Conservation (phyloP, 2,888 invertebrate genomes). For the Scaptomyza flava region DNA sequence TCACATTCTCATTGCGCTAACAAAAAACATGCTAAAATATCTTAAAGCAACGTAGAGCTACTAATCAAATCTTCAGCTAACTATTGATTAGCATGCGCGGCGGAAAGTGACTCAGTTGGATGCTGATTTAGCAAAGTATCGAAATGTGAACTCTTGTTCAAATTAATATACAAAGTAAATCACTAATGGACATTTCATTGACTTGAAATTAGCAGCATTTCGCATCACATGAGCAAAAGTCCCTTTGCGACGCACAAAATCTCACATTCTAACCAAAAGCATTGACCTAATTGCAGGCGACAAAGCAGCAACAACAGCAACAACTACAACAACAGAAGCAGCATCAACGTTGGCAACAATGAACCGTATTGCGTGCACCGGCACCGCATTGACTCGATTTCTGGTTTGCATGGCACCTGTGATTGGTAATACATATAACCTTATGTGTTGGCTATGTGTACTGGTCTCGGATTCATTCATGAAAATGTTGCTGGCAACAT, state of each 20-base stretch:
- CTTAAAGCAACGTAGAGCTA: slow-evolving; percentile 22
- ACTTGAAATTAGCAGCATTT: slow-evolving; percentile 64
- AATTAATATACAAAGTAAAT: slow-evolving; percentile 21
- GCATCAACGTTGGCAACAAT: slow-evolving; percentile 25
- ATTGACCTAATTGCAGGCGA: slow-evolving; percentile 70
- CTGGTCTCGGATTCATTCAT: slow-evolving; percentile 46
- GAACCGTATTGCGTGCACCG: slow-evolving; percentile 61
- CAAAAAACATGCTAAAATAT: slow-evolving; percentile 60
- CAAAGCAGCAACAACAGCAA: slow-evolving; percentile 19
- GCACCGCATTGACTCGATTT: slow-evolving; percentile 82
- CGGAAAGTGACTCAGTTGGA: slow-evolving; percentile 32
- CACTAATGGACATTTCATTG: slow-evolving; percentile 70
- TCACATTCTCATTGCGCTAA: slow-evolving; percentile 34
- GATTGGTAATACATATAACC: slow-evolving; percentile 79
- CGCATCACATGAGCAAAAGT: slow-evolving; percentile 59
- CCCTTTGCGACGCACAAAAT: slow-evolving; percentile 4
- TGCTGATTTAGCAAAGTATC: slow-evolving; percentile 4
- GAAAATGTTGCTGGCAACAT: slow-evolving; percentile 53
- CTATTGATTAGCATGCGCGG: slow-evolving; percentile 53
- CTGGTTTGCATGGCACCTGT: slow-evolving; percentile 84
- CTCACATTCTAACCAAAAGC: slow-evolving; percentile 29
- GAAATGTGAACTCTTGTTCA: not conserved
- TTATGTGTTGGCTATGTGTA: slow-evolving; percentile 11
- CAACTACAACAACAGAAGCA: slow-evolving; percentile 9
- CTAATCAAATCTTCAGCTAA: slow-evolving; percentile 41